Evolutionary conservation across 2,888 invertebrate genomes (phyloP), one percentile per base, ranked within the genome.

Genomic region (Bombylius major): DNA sequence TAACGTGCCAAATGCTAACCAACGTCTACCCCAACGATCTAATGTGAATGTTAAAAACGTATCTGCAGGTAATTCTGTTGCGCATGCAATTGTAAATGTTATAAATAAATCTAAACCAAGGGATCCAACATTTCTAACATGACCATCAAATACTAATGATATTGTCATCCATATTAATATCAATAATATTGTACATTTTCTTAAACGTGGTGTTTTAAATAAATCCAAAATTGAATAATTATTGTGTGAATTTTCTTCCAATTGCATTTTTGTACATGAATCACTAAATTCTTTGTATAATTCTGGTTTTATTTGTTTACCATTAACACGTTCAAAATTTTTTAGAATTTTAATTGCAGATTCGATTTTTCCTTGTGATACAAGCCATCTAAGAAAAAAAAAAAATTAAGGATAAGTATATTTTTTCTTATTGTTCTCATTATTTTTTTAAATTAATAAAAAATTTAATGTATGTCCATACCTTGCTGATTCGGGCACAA

Each of bases 161-260:
- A 91, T 87, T n/a, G 86, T 83, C 87, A 90, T 89, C 91, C 92
- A 92, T 62, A 92, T 87, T 4, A 89, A 64, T 62, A 89, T 88
- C 32, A 92, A 78, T 0, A 92, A 76, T 51, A 91, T 75, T 0
- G 90, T 87, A 59, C 87, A 87, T 59, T 81, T 82, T 6, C 91
- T 76, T 13, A 93, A 71, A 1, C 88, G 78, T 0, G 90, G 89
- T 0, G 87, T 88, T 64, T 75, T 83, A 70, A 92, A 89, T 0
- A 92, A 78, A 69, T 91, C 90, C 55, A 90, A 62, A 0, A 90
- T 86, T 0, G 90, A 89, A 70, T 89, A 89, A 0, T 78, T 80
- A 55, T 80, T 81, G 61, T 82, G 82, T 53, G 81, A 77, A 3
- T 82, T 81, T 67, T 89, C 88, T 56, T 86, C 83, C 65, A 86